Conservation (phyloP, 1,140 invertebrate genomes). For the Anthonomus grandis region DNA sequence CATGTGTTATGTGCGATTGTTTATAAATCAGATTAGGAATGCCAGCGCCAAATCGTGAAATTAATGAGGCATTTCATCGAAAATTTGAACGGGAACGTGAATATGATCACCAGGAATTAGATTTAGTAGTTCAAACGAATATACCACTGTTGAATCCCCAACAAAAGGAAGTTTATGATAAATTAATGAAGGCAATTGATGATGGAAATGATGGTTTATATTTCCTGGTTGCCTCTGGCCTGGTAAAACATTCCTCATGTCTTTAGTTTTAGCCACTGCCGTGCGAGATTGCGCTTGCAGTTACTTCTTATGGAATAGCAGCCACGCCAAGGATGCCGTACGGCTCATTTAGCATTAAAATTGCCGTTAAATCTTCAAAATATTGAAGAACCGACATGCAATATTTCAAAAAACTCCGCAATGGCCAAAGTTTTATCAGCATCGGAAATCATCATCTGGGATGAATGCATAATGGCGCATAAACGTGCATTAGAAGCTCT, state of each 20-base stretch:
- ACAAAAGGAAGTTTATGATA: conserved; percentile 41
- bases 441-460: conserved; percentile 34
- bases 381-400: conserved; percentile 34
- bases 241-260: conserved; percentile 43
- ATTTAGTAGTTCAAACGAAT: background rate
- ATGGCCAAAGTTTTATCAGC: too few relatives aligned
- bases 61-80: conserved; percentile 44
- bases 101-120: background rate
- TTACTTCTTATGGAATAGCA: conserved; percentile 40
- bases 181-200: conserved; percentile 45
- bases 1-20: conserved; percentile 43
- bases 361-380: conserved; percentile 42
- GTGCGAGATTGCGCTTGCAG: conserved; percentile 39
- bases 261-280: conserved; percentile 31
- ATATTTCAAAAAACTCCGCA: conserved; percentile 32
- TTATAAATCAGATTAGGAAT: conserved; percentile 46
- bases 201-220: conserved; percentile 35
- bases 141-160: background rate
- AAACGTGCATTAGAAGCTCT: conserved; percentile 36
- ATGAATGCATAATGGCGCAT: conserved; percentile 38
- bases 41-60: conserved; percentile 43
- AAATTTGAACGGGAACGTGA: conserved; percentile 37
- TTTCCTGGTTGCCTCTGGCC: conserved; percentile 37
- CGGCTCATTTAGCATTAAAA: conserved; percentile 42
- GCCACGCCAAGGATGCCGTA: conserved; percentile 37